Percentiles rank a stretch among this genome's conserved stretches.
phyloP scores from a whole-genome alignment of 2,797 vertebrate species.

The Sparidentex hasta region DNA sequence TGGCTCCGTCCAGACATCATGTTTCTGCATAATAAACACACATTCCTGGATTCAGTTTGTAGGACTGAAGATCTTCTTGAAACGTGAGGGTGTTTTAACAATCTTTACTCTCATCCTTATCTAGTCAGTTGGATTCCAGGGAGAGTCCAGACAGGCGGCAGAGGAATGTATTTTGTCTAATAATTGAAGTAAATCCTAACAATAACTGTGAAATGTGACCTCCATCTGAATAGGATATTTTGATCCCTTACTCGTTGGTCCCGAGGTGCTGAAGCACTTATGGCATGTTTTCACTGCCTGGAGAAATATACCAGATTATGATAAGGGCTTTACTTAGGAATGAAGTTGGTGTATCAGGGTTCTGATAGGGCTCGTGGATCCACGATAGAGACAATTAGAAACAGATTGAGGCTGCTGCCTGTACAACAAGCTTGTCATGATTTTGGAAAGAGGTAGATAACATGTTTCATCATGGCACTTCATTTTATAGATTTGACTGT shows the following conservation, averaged over 20 bases:
- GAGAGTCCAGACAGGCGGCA: slow-evolving; percentile 62
- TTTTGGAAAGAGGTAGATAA: slow-evolving; percentile 4
- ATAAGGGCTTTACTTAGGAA: slow-evolving; percentile 76
- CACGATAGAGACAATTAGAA: slow-evolving; percentile 58
- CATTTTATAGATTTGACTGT: neutral
- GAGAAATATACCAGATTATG: slow-evolving; percentile 78
- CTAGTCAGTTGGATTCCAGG: slow-evolving; percentile 66
- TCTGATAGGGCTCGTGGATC: slow-evolving; percentile 49
- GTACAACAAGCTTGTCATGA: neutral
- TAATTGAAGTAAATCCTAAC: slow-evolving; percentile 83
- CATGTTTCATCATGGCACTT: neutral
- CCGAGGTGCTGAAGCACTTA: slow-evolving; percentile 72
- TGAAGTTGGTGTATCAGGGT: slow-evolving; percentile 58
- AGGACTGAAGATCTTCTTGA: slow-evolving; percentile 56
- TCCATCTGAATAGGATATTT: slow-evolving; percentile 76
- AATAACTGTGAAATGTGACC: slow-evolving; percentile 78
- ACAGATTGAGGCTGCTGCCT: slow-evolving; percentile 52
- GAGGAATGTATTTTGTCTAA: slow-evolving; percentile 84
- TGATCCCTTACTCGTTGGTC: slow-evolving; percentile 61
- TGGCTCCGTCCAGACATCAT: slow-evolving; percentile 46
- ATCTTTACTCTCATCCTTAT: slow-evolving; percentile 65
- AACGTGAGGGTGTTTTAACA: slow-evolving; percentile 73
- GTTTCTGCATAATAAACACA: slow-evolving; percentile 62
- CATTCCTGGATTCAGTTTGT: slow-evolving; percentile 55
- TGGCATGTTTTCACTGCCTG: slow-evolving; percentile 84